phyloP scores from a whole-genome alignment of 2,888 invertebrate species.

The Neuroscelio doddi region DNA sequence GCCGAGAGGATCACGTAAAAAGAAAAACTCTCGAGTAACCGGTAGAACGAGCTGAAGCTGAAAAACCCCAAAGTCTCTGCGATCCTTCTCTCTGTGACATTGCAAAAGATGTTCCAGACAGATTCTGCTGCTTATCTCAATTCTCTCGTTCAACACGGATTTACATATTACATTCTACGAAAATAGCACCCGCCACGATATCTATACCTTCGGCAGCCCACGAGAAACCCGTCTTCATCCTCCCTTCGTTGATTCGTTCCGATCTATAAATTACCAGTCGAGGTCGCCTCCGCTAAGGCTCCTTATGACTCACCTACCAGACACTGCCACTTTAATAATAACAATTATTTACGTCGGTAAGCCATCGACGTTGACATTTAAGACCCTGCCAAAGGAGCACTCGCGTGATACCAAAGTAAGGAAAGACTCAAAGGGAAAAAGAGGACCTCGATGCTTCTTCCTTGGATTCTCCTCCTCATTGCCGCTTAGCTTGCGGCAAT shows the following conservation, averaged over 20 bases:
- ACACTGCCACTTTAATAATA: conserved; percentile 62
- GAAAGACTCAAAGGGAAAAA: conserved; percentile 11
- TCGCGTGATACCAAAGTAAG: conserved; percentile 9
- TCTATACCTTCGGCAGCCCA: conserved; percentile 61
- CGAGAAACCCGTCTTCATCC: conserved; percentile 61
- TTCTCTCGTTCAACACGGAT: conserved; percentile 52
- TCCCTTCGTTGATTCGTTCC: conserved; percentile 55
- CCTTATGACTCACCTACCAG: conserved; percentile 32
- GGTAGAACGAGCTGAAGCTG: conserved; percentile 3
- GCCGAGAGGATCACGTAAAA: too few relatives aligned
- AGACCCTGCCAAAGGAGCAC: conserved; percentile 48
- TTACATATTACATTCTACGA: conserved; percentile 55
- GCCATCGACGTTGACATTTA: conserved; percentile 67
- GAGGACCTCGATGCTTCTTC: conserved; percentile 20
- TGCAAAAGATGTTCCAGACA: conserved; percentile 20
- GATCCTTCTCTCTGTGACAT: conserved; percentile 11
- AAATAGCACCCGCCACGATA: conserved; percentile 50
- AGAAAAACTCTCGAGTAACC: neutral
- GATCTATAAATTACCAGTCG: conserved; percentile 66
- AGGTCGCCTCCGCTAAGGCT: conserved; percentile 48
- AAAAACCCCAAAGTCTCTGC: too few relatives aligned
- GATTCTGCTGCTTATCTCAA: conserved; percentile 49
- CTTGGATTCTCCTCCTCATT: conserved; percentile 13
- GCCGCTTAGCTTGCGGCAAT: too few relatives aligned
- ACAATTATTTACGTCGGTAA: conserved; percentile 65